These are phyloP conservation scores for Cephalopterus ornatus DNA, from an alignment of 2,113 vertebrate species.

Conservation along the genomic window DNA sequence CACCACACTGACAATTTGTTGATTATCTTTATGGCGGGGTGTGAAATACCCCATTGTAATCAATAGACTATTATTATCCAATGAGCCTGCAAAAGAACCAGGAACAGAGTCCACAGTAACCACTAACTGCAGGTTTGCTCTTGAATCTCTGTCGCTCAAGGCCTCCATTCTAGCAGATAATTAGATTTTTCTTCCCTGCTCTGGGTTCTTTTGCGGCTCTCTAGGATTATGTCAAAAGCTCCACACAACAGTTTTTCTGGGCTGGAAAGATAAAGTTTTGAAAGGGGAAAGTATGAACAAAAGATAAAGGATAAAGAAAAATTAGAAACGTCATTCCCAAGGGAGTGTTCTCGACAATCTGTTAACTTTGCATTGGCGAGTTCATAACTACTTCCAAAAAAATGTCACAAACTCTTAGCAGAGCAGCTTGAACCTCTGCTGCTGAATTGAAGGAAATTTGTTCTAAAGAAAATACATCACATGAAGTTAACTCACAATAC, in stretches of 20 bases:
- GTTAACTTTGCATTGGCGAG: conserved; percentile 11
- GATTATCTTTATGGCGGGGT: not conserved
- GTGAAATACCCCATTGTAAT: not conserved
- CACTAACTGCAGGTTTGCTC: not conserved
- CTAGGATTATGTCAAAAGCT: not conserved
- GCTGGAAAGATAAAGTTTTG: not conserved
- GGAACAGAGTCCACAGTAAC: not conserved
- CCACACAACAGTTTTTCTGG: not conserved
- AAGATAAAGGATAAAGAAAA: conserved; percentile 46
- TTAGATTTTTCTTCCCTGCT: not conserved
- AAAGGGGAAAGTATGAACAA: conserved; percentile 15
- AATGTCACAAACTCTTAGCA: conserved; percentile 56
- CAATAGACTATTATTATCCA: not conserved
- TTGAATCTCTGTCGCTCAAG: not conserved
- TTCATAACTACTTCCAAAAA: conserved; percentile 41
- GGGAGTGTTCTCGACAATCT: conserved; percentile 41
- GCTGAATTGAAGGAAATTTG: conserved; percentile 81
- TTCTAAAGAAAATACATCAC: conserved; percentile 77
- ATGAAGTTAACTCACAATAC: conserved; percentile 67
- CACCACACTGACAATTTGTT: not conserved
- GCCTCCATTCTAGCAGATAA: not conserved
- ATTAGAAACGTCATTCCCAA: conserved; percentile 21
- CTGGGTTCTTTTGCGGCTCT: not conserved
- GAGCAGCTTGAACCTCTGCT: conserved; percentile 65
- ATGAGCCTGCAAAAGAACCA: not conserved